Base-by-base conservation (phyloP, 2,888 invertebrate genomes). In the Silvanus unidentatus region DNA sequence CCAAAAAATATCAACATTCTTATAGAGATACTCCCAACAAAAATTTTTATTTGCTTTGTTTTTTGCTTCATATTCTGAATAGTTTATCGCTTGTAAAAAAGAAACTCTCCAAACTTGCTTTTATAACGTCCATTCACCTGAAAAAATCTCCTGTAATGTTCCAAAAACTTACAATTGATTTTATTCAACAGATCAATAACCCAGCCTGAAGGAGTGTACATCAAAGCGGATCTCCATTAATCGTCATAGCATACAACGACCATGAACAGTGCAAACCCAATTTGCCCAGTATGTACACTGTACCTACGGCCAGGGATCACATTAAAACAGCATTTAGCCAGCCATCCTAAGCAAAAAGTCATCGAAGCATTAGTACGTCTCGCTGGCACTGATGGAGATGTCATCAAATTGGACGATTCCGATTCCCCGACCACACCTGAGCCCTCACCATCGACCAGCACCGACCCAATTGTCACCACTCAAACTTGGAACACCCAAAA, bases 341-440 rank as follows among this genome's bases (percentile, higher is more conserved):
- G 88, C 16, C 90, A 90, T 75, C 89, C 90, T 34, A 90, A 90
- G 70, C 89, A 89, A 60, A 88, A 88, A 72, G 88, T 91, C 40
- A 90, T 90, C 58, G 87, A 84, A 68, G 90, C 90, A 15, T 74
- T 91, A 51, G 66, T 69, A 8, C 63, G 65, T 43, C 48, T 69
- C 35, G 54, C 67, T 9, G 52, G 47, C 40, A 47, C 42, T 36
- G 56, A 57, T 12, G 37, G 15, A 3, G 16, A 37, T 4, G 2
- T 6, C 5, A 15, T 37, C 5, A 60, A 59, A 43, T 42, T 52
- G 22, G 48, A 48, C 10, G 53, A 52, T 38, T 40, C 48, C 27
- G 36, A 42, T 5, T 36, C 46, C n/a, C 39, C 47, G 34, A 11
- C 37, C 16, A n/a, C 37, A n/a, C 6, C 37, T 16, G 37, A 37